Percentiles rank a stretch among this genome's conserved stretches.
Evolutionary conservation across 2,797 vertebrate species (phyloP).

Genomic region (Salmo trutta): DNA sequence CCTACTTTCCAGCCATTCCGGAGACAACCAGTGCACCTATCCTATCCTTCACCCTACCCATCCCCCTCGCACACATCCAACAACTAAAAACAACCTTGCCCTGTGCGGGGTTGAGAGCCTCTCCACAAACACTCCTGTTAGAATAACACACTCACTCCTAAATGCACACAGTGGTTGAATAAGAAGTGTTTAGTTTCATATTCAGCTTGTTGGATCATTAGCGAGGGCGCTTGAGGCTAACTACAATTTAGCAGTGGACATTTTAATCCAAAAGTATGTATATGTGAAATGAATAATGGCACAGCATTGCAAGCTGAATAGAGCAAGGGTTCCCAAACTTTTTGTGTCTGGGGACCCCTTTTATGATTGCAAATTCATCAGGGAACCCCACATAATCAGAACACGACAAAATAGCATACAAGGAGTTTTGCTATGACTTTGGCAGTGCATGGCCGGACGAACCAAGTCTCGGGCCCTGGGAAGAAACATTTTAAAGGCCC

Average conservation of each 20-base stretch:
- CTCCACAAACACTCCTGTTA: slow-evolving; percentile 70
- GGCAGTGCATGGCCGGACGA: too few species aligned
- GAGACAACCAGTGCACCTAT: slow-evolving; percentile 56
- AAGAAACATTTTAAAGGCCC: too few species aligned
- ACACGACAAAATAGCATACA: too few species aligned
- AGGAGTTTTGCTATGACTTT: too few species aligned
- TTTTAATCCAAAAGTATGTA: slow-evolving; percentile 7
- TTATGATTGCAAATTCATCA: too few species aligned
- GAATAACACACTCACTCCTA: slow-evolving; percentile 75
- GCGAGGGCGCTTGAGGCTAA: slow-evolving; percentile 50
- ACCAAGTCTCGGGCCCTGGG: too few species aligned
- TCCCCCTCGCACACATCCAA: slow-evolving; percentile 8
- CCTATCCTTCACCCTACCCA: slow-evolving; percentile 18
- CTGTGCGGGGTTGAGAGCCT: slow-evolving; percentile 71
- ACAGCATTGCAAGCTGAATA: background rate
- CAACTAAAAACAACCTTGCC: slow-evolving; percentile 67
- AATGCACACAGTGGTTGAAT: slow-evolving; percentile 71
- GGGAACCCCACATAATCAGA: too few species aligned
- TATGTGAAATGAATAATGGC: background rate
- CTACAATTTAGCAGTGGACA: slow-evolving; percentile 36
- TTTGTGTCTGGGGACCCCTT: too few species aligned
- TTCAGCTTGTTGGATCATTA: slow-evolving; percentile 59
- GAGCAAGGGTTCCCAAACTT: too few species aligned
- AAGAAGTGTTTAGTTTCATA: slow-evolving; percentile 72
- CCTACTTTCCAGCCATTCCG: slow-evolving; percentile 64